A percentile compares a stretch with the other conserved stretches of the same genome.
Conservation (phyloP, 2,888 invertebrate species). For the Tetropium fuscum region DNA sequence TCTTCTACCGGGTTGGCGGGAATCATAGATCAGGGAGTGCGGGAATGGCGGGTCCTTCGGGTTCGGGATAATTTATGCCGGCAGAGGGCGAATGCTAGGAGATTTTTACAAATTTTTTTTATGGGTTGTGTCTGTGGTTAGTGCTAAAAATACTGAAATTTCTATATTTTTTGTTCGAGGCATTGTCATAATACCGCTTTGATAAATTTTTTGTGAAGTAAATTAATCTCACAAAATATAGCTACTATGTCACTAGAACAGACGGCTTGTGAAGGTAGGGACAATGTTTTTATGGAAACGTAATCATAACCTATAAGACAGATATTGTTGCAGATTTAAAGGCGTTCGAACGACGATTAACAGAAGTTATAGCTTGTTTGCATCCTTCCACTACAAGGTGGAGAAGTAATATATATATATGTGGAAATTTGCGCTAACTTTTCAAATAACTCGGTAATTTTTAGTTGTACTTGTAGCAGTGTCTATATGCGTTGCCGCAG, state of each 20-base stretch:
- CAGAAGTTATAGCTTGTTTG: slow-evolving; percentile 96
- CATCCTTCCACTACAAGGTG: slow-evolving; percentile 95
- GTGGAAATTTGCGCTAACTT: background rate
- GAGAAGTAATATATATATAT: slow-evolving; percentile 78
- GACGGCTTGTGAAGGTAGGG: slow-evolving; percentile 88
- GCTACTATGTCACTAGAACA: slow-evolving; percentile 82
- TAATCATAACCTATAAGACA: slow-evolving; percentile 61
- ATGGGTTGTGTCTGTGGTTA: too few species aligned
- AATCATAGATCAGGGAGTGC: too few species aligned
- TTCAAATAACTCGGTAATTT: slow-evolving; percentile 39
- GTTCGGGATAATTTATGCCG: too few species aligned
- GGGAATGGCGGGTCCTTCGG: too few species aligned
- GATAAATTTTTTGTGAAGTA: too few species aligned
- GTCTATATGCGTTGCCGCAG: slow-evolving; percentile 91
- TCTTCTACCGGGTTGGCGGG: too few species aligned
- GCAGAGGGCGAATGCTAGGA: too few species aligned
- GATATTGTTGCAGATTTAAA: slow-evolving; percentile 84
- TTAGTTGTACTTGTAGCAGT: slow-evolving; percentile 88
- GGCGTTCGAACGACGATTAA: slow-evolving; percentile 96
- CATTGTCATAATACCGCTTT: too few species aligned
- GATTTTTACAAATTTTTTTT: too few species aligned
- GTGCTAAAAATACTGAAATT: too few species aligned
- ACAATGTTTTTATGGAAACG: slow-evolving; percentile 24
- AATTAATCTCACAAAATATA: too few species aligned
- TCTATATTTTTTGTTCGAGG: too few species aligned